Conservation (phyloP, 2,797 vertebrate species). For the Lates japonicus region DNA sequence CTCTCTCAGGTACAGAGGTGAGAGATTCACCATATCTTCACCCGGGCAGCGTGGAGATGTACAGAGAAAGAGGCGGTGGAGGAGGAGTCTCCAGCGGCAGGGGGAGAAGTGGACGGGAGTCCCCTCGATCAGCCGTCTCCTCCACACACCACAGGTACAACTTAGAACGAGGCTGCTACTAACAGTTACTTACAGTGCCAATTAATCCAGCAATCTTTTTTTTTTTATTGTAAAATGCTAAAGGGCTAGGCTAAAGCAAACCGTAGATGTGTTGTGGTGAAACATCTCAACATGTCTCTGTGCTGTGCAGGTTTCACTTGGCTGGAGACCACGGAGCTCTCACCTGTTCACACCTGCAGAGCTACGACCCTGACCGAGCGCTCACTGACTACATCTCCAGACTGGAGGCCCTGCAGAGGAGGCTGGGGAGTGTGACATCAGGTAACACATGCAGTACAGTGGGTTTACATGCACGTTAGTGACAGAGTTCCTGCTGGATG, state of each 20-base stretch:
- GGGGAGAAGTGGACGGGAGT: conserved; percentile 90
- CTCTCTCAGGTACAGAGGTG: conserved; percentile 85
- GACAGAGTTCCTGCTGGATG: neutral
- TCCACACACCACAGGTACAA: conserved; percentile 87
- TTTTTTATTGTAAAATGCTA: too few species aligned
- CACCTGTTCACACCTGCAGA: conserved; percentile 94
- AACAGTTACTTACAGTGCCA: neutral
- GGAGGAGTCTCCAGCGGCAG: conserved; percentile 86
- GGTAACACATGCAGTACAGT: conserved; percentile 77
- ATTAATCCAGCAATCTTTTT: neutral
- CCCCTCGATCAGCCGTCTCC: conserved; percentile 86
- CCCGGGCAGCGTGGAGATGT: conserved; percentile 88
- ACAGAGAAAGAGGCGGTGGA: conserved; percentile 88
- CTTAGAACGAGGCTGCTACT: neutral
- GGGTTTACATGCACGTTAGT: neutral
- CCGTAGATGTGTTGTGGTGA: neutral
- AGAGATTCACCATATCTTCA: conserved; percentile 90
- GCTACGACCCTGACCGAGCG: conserved; percentile 96
- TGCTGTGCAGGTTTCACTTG: conserved; percentile 84
- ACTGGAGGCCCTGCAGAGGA: conserved; percentile 94
- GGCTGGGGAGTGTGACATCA: conserved; percentile 94
- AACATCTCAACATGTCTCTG: neutral
- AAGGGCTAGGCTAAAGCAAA: too few species aligned
- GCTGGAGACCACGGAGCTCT: conserved; percentile 86
- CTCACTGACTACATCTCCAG: conserved; percentile 96